phyloP scores from a whole-genome alignment of 2,888 invertebrate species.

The Amiota mariae region DNA sequence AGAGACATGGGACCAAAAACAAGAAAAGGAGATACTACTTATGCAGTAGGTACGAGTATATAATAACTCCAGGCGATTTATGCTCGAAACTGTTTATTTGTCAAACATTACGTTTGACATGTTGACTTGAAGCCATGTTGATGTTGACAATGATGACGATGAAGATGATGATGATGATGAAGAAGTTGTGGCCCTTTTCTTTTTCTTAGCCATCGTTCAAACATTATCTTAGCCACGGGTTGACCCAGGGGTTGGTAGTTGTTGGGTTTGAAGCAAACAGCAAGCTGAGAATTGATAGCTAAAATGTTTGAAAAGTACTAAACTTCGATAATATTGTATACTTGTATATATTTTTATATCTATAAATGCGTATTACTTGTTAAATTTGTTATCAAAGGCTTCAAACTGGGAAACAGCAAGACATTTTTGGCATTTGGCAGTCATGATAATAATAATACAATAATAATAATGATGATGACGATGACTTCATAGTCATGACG shows the following conservation, averaged over 20 bases:
- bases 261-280: too few relatives aligned
- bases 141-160: not conserved
- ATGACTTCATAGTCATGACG: too few relatives aligned
- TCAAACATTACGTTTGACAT: conserved; percentile 52
- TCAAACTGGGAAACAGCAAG: conserved; percentile 47
- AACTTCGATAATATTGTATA: too few relatives aligned
- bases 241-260: too few relatives aligned
- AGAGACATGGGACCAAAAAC: conserved; percentile 48
- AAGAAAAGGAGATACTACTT: conserved; percentile 59
- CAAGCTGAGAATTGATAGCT: too few relatives aligned
- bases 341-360: conserved; percentile 47
- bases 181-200: not conserved
- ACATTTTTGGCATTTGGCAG: too few relatives aligned
- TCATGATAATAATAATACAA: too few relatives aligned
- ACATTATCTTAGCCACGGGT: too few relatives aligned
- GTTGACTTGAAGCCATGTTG: conserved; percentile 25
- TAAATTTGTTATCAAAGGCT: conserved; percentile 60
- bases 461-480: not conserved
- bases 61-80: conserved; percentile 67
- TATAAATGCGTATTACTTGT: conserved; percentile 30
- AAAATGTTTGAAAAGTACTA: too few relatives aligned
- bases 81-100: conserved; percentile 64
- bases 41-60: conserved; percentile 54
- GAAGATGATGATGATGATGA: not conserved
- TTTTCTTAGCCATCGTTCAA: too few relatives aligned